Percentiles rank a stretch among this genome's conserved stretches.
phyloP scores from a whole-genome alignment of 2,797 vertebrate species.

The Galagoides demidoff region DNA sequence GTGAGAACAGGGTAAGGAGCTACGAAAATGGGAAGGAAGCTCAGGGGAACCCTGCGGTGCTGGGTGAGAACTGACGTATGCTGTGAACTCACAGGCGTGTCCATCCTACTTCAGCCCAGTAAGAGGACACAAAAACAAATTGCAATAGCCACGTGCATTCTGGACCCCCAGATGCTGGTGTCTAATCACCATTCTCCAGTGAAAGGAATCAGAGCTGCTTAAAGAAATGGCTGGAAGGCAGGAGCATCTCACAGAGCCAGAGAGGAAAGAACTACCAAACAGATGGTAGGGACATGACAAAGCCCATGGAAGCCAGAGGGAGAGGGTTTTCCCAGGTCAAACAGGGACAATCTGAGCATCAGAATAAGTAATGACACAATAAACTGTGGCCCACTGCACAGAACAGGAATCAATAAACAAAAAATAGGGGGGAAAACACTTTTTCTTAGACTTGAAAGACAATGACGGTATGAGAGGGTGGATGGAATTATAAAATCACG shows the following conservation, averaged over 20 bases:
- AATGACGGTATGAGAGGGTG: background rate
- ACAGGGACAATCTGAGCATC: background rate
- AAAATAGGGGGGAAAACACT: background rate
- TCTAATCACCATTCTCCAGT: background rate
- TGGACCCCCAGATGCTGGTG: background rate
- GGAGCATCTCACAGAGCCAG: background rate
- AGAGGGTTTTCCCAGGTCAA: background rate
- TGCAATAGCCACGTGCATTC: fast-evolving
- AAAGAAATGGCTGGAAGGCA: background rate
- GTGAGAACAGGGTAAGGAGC: too few relatives aligned
- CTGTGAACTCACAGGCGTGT: fast-evolving
- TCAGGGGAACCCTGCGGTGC: fast-evolving
- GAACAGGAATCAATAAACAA: background rate
- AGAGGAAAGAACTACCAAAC: background rate
- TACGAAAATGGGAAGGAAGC: background rate
- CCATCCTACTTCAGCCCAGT: background rate
- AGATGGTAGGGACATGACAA: too few relatives aligned
- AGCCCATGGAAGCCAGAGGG: background rate
- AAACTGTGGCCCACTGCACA: background rate
- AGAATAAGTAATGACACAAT: background rate
- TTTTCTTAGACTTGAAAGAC: background rate
- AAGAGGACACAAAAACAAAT: background rate
- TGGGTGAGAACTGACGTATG: background rate
- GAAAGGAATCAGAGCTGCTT: background rate
- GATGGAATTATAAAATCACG: background rate